Conservation (phyloP, 2,797 vertebrate genomes). For the Xerus rutilus region DNA sequence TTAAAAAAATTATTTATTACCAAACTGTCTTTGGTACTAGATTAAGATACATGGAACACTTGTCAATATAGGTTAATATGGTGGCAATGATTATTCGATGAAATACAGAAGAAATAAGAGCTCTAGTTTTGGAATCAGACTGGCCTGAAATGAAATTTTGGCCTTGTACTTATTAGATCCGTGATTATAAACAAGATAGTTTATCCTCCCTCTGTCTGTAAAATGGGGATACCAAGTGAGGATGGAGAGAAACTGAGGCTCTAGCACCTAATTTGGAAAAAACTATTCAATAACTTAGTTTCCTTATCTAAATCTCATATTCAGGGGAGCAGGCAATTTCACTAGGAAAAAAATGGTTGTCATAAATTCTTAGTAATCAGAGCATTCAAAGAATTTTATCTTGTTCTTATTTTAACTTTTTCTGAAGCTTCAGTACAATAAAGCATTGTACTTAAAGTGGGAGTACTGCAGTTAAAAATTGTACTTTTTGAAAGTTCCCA, state of each 20-base stretch:
- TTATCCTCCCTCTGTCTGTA: not conserved
- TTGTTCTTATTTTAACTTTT: conserved; percentile 46
- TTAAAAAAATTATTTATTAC: too few relatives aligned
- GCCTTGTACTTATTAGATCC: not conserved
- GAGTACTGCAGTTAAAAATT: not conserved
- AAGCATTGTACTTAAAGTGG: conserved; percentile 53
- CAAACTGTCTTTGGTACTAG: too few relatives aligned
- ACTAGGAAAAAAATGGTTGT: not conserved
- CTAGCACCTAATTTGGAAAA: not conserved
- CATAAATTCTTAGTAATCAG: conserved; percentile 37
- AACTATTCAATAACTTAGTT: not conserved
- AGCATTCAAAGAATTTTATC: conserved; percentile 46
- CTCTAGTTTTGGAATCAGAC: not conserved
- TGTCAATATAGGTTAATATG: too few relatives aligned
- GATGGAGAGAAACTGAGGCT: not conserved
- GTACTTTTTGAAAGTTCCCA: conserved; percentile 18
- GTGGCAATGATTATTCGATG: too few relatives aligned
- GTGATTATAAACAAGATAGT: not conserved
- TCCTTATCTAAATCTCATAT: not conserved
- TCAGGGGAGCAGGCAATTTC: not conserved
- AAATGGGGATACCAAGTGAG: not conserved
- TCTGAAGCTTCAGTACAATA: not conserved
- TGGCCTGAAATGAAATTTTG: not conserved
- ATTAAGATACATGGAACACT: too few relatives aligned
- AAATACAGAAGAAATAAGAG: not conserved